phyloP scores from a whole-genome alignment of 2,888 invertebrate genomes.

The Apamea sordens region DNA sequence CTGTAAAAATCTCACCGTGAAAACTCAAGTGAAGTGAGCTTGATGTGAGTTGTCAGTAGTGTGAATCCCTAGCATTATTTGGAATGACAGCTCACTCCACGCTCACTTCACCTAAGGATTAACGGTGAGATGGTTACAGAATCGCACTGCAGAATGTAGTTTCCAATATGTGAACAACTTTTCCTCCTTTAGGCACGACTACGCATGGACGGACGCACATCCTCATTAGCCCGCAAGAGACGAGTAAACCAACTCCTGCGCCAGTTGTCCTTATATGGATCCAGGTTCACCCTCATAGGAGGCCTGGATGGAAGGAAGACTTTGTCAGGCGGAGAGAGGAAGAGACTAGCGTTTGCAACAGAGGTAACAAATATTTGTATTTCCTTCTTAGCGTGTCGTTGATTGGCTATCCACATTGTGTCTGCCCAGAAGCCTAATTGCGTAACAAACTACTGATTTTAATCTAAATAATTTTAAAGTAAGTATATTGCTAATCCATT shows the following conservation, averaged over 20 bases:
- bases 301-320: conserved; percentile 93
- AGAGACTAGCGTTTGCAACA: conserved; percentile 97
- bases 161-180: not conserved
- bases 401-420: not conserved
- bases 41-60: too few species aligned
- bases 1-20: too few species aligned
- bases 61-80: too few species aligned
- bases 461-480: too few species aligned
- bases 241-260: conserved; percentile 93
- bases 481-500: too few species aligned
- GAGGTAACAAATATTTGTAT: conserved; percentile 91
- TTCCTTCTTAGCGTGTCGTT: not conserved
- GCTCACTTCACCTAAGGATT: too few species aligned
- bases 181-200: conserved; percentile 92
- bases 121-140: too few species aligned
- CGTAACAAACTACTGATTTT: too few species aligned
- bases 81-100: too few species aligned
- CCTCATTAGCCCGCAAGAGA: conserved; percentile 90
- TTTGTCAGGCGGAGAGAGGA: conserved; percentile 98
- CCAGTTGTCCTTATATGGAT: conserved; percentile 93
- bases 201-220: conserved; percentile 93
- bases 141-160: too few species aligned
- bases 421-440: not conserved
- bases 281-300: conserved; percentile 95
- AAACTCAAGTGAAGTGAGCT: too few species aligned